Percentiles rank a stretch among this genome's conserved stretches.
phyloP scores from a whole-genome alignment of 2,113 vertebrate genomes.

The Scartelaos histophorus region DNA sequence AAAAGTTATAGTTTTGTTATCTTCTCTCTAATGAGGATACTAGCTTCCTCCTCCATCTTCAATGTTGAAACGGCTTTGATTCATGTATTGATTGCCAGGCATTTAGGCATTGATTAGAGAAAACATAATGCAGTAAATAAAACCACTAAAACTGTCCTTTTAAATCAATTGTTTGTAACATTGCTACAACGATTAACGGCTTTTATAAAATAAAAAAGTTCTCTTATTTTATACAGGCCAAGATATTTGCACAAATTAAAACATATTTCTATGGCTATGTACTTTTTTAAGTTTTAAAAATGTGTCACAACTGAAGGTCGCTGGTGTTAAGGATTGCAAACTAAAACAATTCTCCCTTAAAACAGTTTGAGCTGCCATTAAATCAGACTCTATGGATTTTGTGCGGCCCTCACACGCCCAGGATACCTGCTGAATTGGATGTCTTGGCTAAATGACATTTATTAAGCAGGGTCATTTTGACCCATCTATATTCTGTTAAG shows the following conservation, averaged over 20 bases:
- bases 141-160: not conserved
- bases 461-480: conserved; percentile 64
- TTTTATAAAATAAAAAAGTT: not conserved
- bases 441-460: conserved; percentile 59
- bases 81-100: not conserved
- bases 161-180: not conserved
- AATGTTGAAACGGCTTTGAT: not conserved
- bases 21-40: not conserved
- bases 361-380: conserved; percentile 27
- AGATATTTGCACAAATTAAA: not conserved
- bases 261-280: not conserved
- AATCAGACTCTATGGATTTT: conserved; percentile 37
- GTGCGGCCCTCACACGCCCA: conserved; percentile 26
- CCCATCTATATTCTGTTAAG: conserved; percentile 66
- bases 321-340: conserved; percentile 15
- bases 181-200: too few relatives aligned
- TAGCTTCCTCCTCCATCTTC: not conserved
- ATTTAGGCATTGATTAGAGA: not conserved
- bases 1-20: too few relatives aligned
- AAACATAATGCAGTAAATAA: not conserved
- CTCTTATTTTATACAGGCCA: not conserved
- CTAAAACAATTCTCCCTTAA: conserved; percentile 22
- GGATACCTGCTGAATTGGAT: conserved; percentile 58
- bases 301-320: conserved; percentile 15
- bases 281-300: not conserved